These are phyloP conservation scores for Octopus sinensis DNA, from an alignment of 1,140 invertebrate species.

Conservation along the genomic window DNA sequence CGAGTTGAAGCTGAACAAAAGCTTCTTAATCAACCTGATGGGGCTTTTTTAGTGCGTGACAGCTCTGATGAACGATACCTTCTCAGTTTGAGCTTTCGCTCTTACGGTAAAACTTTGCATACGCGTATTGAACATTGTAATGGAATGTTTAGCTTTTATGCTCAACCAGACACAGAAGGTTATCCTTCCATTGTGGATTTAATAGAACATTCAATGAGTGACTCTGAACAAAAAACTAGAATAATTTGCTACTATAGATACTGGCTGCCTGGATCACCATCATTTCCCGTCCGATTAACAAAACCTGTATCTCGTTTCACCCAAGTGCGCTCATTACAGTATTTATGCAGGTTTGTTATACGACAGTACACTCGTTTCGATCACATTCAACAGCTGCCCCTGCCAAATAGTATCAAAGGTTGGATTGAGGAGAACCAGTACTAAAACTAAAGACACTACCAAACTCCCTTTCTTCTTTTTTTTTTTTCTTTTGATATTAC, in stretches of 20 bases:
- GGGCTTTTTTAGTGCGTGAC: conserved; percentile 75
- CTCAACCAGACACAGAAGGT: conserved; percentile 66
- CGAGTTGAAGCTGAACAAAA: conserved; percentile 66
- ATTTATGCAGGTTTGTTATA: conserved; percentile 76
- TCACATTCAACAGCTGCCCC: conserved; percentile 70
- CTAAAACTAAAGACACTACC: conserved; percentile 21
- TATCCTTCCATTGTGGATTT: conserved; percentile 70
- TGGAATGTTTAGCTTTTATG: conserved; percentile 68
- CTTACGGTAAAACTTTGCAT: conserved; percentile 71
- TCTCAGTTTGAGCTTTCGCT: conserved; percentile 72
- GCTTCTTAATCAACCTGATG: conserved; percentile 70
- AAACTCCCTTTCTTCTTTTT: no score
- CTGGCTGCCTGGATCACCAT: conserved; percentile 66
- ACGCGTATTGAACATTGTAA: conserved; percentile 69
- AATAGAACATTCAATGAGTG: conserved; percentile 70
- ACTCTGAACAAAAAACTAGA: conserved; percentile 63
- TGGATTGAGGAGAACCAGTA: conserved; percentile 60
- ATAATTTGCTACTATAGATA: conserved; percentile 74
- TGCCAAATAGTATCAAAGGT: conserved; percentile 68
- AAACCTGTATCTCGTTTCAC: conserved; percentile 75
- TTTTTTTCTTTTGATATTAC: no score
- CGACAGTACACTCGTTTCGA: conserved; percentile 70
- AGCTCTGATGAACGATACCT: conserved; percentile 71
- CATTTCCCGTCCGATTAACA: conserved; percentile 72
- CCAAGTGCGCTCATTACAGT: conserved; percentile 71